phyloP scores from a whole-genome alignment of 35 echinoderm and acorn worm genomes.

The Chiridota heheva region DNA sequence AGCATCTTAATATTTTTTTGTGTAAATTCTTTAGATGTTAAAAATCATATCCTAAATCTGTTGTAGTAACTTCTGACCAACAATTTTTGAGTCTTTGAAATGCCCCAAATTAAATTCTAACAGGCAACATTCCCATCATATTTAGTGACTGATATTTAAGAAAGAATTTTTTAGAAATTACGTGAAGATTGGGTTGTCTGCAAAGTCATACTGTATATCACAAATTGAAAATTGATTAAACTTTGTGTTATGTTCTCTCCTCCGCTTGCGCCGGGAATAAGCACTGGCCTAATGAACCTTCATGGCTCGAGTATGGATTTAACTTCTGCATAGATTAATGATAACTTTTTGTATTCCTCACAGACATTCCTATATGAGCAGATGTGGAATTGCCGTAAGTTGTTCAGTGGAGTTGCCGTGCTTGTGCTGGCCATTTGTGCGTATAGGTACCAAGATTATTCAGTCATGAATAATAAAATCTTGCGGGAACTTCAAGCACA shows the following conservation, averaged over 20 bases:
- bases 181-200: not conserved
- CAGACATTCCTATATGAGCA: conserved; percentile 59
- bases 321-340: not conserved
- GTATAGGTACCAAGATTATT: conserved; percentile 69
- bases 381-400: conserved; percentile 76
- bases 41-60: too few relatives aligned
- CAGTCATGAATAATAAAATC: conserved; percentile 64
- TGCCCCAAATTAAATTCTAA: too few relatives aligned
- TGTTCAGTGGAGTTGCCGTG: conserved; percentile 42
- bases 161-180: not conserved
- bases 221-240: too few relatives aligned
- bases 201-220: too few relatives aligned
- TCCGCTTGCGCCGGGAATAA: too few relatives aligned
- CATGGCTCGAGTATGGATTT: not conserved
- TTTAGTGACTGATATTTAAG: too few relatives aligned
- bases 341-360: not conserved
- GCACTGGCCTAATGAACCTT: not conserved
- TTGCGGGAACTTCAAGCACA: conserved; percentile 67
- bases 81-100: too few relatives aligned
- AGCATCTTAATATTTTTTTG: too few relatives aligned
- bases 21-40: too few relatives aligned
- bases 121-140: too few relatives aligned
- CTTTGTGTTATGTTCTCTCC: too few relatives aligned
- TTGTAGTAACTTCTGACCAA: too few relatives aligned
- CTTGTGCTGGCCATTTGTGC: conserved; percentile 32